phyloP scores from a whole-genome alignment of 2,113 vertebrate genomes.

The Phodopus roborovskii region DNA sequence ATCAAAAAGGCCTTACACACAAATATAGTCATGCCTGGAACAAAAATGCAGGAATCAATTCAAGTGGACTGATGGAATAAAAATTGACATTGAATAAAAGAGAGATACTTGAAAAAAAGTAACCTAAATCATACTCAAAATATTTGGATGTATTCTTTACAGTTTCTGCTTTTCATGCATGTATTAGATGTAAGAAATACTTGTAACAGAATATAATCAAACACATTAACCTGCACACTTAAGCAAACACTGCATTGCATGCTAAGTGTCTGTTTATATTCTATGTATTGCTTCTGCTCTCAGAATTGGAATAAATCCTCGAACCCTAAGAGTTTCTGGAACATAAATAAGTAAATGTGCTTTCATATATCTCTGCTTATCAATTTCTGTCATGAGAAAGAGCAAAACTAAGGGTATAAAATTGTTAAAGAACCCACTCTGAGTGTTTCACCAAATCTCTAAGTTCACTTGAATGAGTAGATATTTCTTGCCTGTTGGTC shows the following conservation, averaged over 20 bases:
- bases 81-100: background rate
- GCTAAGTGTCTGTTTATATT: background rate
- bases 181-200: background rate
- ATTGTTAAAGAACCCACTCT: background rate
- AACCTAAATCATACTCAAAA: background rate
- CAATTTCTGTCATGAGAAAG: background rate
- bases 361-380: background rate
- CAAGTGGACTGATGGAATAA: background rate
- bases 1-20: background rate
- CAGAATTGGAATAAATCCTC: background rate
- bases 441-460: background rate
- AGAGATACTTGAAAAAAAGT: background rate
- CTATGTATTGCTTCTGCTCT: background rate
- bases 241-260: background rate
- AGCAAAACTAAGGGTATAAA: background rate
- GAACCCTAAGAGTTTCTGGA: background rate
- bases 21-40: background rate
- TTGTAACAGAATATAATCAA: background rate
- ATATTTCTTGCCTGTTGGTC: slow-evolving; percentile 35
- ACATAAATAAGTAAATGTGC: background rate
- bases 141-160: background rate
- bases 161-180: background rate
- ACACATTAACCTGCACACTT: background rate
- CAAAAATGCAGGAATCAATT: background rate
- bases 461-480: background rate